phyloP scores from a whole-genome alignment of 2,113 vertebrate species.

The Gambusia holbrooki region DNA sequence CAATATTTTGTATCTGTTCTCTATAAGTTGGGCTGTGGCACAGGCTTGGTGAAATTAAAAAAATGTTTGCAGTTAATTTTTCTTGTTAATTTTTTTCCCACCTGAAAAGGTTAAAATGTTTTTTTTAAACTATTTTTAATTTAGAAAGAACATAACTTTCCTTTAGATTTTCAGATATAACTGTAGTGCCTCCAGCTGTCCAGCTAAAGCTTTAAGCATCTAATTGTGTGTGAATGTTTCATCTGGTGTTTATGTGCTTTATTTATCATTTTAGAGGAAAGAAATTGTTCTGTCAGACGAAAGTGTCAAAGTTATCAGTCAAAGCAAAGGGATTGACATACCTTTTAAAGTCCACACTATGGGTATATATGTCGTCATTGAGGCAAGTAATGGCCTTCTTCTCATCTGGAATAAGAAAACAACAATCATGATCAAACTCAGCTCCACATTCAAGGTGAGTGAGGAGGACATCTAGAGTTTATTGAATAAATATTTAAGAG shows the following conservation, averaged over 20 bases:
- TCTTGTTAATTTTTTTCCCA: too few species aligned
- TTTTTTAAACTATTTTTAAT: too few species aligned
- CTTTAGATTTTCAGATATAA: too few species aligned
- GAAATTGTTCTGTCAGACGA: slow-evolving; percentile 85
- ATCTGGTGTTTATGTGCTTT: neutral
- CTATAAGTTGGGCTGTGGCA: too few species aligned
- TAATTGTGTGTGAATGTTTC: too few species aligned
- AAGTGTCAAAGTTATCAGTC: slow-evolving; percentile 77
- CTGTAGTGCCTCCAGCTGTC: too few species aligned
- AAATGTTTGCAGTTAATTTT: too few species aligned
- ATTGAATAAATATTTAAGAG: neutral
- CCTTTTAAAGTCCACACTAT: slow-evolving; percentile 84
- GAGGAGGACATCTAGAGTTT: neutral
- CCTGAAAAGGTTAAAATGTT: too few species aligned
- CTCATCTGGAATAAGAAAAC: slow-evolving; percentile 92
- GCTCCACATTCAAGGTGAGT: slow-evolving; percentile 84
- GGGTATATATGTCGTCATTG: slow-evolving; percentile 89
- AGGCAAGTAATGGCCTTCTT: slow-evolving; percentile 81
- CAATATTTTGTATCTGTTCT: too few species aligned
- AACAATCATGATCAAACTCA: slow-evolving; percentile 87
- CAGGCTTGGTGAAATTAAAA: too few species aligned
- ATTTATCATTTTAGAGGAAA: slow-evolving; percentile 77
- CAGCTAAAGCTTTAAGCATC: too few species aligned
- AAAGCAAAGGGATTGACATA: slow-evolving; percentile 67
- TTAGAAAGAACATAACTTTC: too few species aligned